Percentiles rank a stretch among this genome's conserved stretches.
These are phyloP conservation scores for Zosterops pallidus DNA, from an alignment of 2,113 vertebrate species.

Conservation along the genomic window DNA sequence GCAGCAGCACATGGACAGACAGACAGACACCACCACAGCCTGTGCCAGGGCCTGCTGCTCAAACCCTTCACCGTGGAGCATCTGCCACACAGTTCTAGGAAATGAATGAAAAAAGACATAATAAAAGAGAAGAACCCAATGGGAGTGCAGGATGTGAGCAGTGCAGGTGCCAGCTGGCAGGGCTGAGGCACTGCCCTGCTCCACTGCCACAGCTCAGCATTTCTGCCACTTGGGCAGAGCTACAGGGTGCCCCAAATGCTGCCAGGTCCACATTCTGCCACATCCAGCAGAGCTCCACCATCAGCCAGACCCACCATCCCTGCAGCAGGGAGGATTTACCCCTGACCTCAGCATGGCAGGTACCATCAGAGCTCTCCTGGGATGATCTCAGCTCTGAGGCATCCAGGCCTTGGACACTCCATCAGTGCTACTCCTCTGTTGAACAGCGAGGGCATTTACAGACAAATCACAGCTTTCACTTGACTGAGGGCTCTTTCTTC, in stretches of 20 bases:
- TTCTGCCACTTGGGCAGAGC: background rate
- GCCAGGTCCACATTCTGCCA: background rate
- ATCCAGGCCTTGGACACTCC: background rate
- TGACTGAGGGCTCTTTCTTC: background rate
- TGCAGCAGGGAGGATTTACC: background rate
- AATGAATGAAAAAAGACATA: background rate
- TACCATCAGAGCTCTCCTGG: background rate
- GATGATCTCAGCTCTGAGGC: background rate
- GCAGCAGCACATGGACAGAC: background rate
- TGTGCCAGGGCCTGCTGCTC: background rate
- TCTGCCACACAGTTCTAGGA: slow-evolving; percentile 7
- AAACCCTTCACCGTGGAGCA: background rate
- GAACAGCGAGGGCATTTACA: background rate
- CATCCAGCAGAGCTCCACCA: background rate
- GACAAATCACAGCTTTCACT: background rate
- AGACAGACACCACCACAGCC: background rate
- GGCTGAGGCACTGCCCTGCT: background rate
- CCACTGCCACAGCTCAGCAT: background rate
- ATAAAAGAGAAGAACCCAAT: background rate
- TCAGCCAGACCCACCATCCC: background rate
- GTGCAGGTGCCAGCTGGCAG: background rate
- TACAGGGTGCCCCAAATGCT: background rate
- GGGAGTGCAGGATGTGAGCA: slow-evolving; percentile 24
- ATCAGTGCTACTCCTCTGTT: background rate
- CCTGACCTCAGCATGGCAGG: background rate